A percentile compares a stretch with the other conserved stretches of the same genome.
Conservation (phyloP, 92 coral and sea anemone genomes). For the Meandrina meandrites region DNA sequence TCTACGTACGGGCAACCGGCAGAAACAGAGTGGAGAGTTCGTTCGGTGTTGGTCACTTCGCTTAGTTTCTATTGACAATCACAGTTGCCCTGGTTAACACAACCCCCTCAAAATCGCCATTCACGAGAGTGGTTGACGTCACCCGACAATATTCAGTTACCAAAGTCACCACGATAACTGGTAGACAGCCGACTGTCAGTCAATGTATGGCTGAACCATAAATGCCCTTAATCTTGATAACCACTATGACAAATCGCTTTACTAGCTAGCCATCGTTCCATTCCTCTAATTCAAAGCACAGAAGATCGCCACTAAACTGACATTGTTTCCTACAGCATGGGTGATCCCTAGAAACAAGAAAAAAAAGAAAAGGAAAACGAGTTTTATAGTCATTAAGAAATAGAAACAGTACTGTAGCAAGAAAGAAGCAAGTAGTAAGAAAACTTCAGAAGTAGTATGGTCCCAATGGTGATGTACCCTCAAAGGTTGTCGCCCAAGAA, state of each 20-base stretch:
- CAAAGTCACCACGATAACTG: neutral
- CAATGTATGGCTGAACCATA: neutral
- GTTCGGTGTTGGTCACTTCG: neutral
- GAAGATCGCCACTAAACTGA: neutral
- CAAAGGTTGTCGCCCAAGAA: too few species aligned
- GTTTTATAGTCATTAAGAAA: too few species aligned
- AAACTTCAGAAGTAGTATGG: too few species aligned
- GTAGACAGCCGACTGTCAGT: neutral
- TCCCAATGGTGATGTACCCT: too few species aligned
- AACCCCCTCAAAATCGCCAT: too few species aligned
- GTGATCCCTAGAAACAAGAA: conserved; percentile 13
- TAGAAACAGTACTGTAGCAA: too few species aligned
- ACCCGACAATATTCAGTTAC: neutral
- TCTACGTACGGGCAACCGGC: neutral
- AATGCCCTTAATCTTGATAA: neutral
- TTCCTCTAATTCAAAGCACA: neutral
- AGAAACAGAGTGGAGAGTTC: neutral
- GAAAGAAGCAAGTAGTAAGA: too few species aligned
- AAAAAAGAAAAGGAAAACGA: neutral
- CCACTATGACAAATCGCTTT: neutral
- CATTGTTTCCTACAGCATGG: conserved; percentile 22
- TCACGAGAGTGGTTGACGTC: too few species aligned
- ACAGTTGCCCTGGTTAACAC: neutral
- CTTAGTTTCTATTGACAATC: neutral
- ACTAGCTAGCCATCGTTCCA: neutral